A percentile compares a stretch with the other conserved stretches of the same genome.
Conservation (phyloP, 1,140 invertebrate genomes). For the Platorchestia sp. region DNA sequence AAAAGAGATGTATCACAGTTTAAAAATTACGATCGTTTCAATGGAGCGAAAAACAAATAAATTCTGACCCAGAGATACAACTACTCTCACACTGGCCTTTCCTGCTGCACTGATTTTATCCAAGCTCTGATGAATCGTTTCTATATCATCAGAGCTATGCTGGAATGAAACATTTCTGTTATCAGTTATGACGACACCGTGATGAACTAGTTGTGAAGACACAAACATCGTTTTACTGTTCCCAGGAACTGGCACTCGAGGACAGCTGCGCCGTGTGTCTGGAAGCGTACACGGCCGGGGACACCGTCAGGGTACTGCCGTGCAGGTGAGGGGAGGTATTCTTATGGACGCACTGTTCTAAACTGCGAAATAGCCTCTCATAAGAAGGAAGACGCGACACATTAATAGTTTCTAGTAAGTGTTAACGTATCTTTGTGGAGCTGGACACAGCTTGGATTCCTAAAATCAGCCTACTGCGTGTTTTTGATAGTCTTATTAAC, state of each 20-base stretch:
- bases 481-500: background rate
- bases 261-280: constrained; percentile 95
- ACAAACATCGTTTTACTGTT: background rate
- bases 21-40: too few species aligned
- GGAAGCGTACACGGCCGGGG: constrained; percentile 86
- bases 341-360: background rate
- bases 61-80: too few species aligned
- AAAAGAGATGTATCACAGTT: too few species aligned
- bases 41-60: too few species aligned
- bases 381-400: background rate
- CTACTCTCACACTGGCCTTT: background rate
- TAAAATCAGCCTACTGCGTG: background rate
- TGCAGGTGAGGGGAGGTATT: constrained; percentile 80
- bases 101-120: background rate
- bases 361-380: background rate
- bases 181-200: background rate
- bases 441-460: background rate
- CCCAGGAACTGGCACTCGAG: constrained; percentile 77
- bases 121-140: background rate
- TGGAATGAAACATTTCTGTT: background rate
- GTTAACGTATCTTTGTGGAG: background rate
- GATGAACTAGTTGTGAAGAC: background rate
- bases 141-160: background rate
- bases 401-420: background rate
- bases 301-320: constrained; percentile 86